phyloP scores from a whole-genome alignment of 1,140 invertebrate genomes.

The Brachionus plicatilis region DNA sequence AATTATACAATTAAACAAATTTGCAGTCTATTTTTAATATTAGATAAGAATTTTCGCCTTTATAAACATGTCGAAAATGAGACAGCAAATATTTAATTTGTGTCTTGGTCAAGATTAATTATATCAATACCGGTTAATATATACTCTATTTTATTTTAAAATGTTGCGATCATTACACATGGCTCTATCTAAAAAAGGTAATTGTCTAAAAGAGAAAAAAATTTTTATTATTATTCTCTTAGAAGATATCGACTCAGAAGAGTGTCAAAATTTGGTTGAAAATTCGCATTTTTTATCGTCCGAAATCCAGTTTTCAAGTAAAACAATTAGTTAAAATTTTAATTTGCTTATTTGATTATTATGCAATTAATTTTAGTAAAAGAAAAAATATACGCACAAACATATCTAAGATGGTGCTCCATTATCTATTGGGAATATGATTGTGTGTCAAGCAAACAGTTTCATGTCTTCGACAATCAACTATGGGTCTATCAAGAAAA shows the following conservation, averaged over 20 bases:
- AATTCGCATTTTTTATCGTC: not conserved
- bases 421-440: slow-evolving; percentile 4
- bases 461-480: not conserved
- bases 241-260: not conserved
- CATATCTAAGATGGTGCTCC: not conserved
- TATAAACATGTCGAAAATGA: not conserved
- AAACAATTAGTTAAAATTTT: not conserved
- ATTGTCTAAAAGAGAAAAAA: not conserved
- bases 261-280: not conserved
- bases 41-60: slow-evolving; percentile 3
- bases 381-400: not conserved
- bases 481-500: not conserved
- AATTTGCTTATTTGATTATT: not conserved
- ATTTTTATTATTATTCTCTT: not conserved
- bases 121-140: not conserved
- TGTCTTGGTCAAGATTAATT: not conserved
- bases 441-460: not conserved
- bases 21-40: slow-evolving; percentile 4
- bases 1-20: slow-evolving; percentile 5
- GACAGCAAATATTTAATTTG: slow-evolving; percentile 27
- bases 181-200: not conserved
- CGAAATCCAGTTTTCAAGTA: not conserved
- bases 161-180: slow-evolving; percentile 5
- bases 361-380: not conserved
- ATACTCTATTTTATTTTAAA: not conserved